Conservation (phyloP, 2,888 invertebrate genomes). For the Harpagoxenus sublaevis region DNA sequence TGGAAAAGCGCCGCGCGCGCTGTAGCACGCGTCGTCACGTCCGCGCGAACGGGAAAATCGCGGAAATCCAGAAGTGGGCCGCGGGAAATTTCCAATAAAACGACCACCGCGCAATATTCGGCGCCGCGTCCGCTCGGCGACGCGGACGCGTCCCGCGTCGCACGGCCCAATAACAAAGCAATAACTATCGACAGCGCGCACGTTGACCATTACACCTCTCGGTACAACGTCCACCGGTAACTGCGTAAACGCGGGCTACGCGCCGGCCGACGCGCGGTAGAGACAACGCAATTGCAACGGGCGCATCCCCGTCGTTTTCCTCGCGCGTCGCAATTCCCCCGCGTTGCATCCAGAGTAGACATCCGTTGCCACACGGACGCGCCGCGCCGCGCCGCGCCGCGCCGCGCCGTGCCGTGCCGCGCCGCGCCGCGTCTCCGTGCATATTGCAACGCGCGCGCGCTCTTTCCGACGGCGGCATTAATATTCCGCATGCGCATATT, state of each 20-base stretch:
- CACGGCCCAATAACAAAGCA: conserved; percentile 75
- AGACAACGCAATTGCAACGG: conserved; percentile 65
- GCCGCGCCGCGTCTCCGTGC: conserved; percentile 5
- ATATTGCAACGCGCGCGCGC: conserved; percentile 67
- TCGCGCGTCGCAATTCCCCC: no score
- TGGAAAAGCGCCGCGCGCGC: conserved; percentile 58
- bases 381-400: background rate
- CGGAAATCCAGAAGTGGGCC: conserved; percentile 71
- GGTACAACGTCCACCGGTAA: conserved; percentile 53
- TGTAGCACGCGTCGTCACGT: conserved; percentile 68
- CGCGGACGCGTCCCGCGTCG: conserved; percentile 44
- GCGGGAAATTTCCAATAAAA: conserved; percentile 77
- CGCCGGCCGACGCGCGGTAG: conserved; percentile 45
- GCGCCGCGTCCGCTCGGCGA: conserved; percentile 37
- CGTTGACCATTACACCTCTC: conserved; percentile 68
- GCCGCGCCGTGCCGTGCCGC: no score
- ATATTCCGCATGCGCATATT: conserved; percentile 67
- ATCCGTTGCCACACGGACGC: background rate
- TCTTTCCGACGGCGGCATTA: conserved; percentile 50
- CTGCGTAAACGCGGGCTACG: conserved; percentile 70
- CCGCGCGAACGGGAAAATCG: conserved; percentile 68
- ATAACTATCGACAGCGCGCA: conserved; percentile 75
- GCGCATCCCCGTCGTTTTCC: background rate
- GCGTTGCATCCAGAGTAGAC: background rate
- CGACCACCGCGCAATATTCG: conserved; percentile 70